Evolutionary conservation across 2,113 vertebrate genomes (phyloP).

Genomic region (Sapayoa aenigma): DNA sequence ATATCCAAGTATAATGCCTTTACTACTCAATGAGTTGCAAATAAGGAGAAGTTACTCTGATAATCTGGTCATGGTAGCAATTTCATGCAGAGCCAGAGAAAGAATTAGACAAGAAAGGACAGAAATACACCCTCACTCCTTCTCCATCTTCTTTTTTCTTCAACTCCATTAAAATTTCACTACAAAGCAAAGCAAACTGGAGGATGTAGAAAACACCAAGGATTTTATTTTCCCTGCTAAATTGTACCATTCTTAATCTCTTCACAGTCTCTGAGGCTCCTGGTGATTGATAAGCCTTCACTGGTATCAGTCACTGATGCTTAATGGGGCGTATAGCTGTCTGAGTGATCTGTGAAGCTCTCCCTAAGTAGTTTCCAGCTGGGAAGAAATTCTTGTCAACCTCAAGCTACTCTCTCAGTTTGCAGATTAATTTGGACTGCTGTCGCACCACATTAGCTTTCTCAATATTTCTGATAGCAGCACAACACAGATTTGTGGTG

Average conservation of each 20-base stretch:
- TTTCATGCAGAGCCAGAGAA: background rate
- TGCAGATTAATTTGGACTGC: slow-evolving; percentile 43
- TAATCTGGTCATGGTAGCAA: background rate
- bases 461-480: background rate
- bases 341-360: slow-evolving; percentile 46
- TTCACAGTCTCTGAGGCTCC: background rate
- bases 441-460: slow-evolving; percentile 33
- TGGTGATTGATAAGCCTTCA: slow-evolving; percentile 10
- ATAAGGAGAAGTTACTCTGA: background rate
- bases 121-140: background rate
- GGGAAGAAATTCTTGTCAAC: slow-evolving; percentile 21
- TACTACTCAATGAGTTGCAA: background rate
- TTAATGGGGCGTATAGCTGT: slow-evolving; percentile 15
- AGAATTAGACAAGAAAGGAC: background rate
- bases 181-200: background rate
- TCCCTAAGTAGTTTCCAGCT: slow-evolving; percentile 7
- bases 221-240: background rate
- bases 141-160: background rate
- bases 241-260: background rate
- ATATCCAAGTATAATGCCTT: background rate
- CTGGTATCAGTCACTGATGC: slow-evolving; percentile 2
- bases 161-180: background rate
- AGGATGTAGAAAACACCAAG: background rate
- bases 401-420: background rate
- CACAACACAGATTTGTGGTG: background rate